These are phyloP conservation scores for Galaxias olidus DNA, from an alignment of 2,797 vertebrate species.

Conservation along the genomic window DNA sequence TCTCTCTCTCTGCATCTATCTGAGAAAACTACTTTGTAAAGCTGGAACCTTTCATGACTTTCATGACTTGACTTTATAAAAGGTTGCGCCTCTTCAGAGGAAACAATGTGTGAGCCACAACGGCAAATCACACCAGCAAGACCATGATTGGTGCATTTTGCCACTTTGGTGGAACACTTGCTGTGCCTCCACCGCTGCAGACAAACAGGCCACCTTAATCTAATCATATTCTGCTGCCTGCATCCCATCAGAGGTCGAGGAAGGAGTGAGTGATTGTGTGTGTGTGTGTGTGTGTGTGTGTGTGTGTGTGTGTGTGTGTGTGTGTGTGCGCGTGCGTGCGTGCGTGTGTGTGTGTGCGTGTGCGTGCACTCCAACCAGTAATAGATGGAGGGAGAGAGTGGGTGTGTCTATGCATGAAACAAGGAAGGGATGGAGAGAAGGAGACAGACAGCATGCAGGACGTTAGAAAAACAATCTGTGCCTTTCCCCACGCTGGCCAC, in stretches of 20 bases:
- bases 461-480: constrained; percentile 25
- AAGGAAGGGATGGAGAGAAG: constrained; percentile 15
- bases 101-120: too few relatives aligned
- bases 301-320: constrained; percentile 13
- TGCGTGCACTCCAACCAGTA: not conserved
- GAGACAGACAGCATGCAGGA: not conserved
- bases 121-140: too few relatives aligned
- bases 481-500: constrained; percentile 50
- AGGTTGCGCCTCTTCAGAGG: too few relatives aligned
- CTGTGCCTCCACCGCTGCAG: too few relatives aligned
- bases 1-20: too few relatives aligned
- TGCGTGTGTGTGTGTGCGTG: not conserved
- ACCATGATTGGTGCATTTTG: too few relatives aligned
- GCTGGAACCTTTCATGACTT: too few relatives aligned
- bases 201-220: too few relatives aligned
- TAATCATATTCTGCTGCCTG: not conserved
- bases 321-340: not conserved
- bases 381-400: not conserved
- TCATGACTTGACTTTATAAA: too few relatives aligned
- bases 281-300: constrained; percentile 12
- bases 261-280: constrained; percentile 12
- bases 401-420: not conserved
- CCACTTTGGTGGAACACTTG: too few relatives aligned
- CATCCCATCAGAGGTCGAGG: constrained; percentile 13
- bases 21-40: too few relatives aligned